These are phyloP conservation scores for Tringa solitaria DNA, from an alignment of 2,113 vertebrate species.

Conservation along the genomic window DNA sequence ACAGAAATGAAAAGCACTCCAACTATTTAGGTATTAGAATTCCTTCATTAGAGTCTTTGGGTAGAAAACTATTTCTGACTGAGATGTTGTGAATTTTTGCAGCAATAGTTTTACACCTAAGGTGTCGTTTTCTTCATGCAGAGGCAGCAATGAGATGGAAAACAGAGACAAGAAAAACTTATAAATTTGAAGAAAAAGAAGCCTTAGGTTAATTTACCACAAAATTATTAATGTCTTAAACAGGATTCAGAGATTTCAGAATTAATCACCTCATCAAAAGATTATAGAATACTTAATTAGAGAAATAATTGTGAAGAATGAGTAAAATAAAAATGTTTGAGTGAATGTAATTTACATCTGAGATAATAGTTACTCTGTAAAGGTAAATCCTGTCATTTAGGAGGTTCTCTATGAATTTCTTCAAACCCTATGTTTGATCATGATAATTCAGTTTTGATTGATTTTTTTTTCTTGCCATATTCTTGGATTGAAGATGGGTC, in stretches of 20 bases:
- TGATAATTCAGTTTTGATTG: background rate
- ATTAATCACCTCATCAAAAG: constrained; percentile 62
- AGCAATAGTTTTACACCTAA: constrained; percentile 63
- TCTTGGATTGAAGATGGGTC: background rate
- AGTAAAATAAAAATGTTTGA: background rate
- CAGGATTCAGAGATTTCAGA: constrained; percentile 38
- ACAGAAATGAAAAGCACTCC: background rate
- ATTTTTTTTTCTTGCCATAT: background rate
- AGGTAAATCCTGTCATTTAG: background rate
- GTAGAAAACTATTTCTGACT: constrained; percentile 56
- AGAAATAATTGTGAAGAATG: constrained; percentile 19
- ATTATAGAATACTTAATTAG: background rate
- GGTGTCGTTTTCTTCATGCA: constrained; percentile 61
- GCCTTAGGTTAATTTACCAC: constrained; percentile 51
- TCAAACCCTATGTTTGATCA: background rate
- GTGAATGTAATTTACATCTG: background rate
- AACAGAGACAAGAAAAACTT: constrained; percentile 58
- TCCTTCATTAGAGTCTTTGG: constrained; percentile 27
- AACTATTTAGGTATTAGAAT: constrained; percentile 1
- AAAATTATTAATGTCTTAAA: constrained; percentile 57
- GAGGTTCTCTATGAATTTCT: background rate
- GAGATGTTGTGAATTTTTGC: constrained; percentile 64
- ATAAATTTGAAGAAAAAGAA: constrained; percentile 30
- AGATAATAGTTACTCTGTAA: background rate
- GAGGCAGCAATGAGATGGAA: constrained; percentile 45